Evolutionary conservation across 2,113 vertebrate genomes (phyloP).

Genomic region (Limnothrissa miodon): DNA sequence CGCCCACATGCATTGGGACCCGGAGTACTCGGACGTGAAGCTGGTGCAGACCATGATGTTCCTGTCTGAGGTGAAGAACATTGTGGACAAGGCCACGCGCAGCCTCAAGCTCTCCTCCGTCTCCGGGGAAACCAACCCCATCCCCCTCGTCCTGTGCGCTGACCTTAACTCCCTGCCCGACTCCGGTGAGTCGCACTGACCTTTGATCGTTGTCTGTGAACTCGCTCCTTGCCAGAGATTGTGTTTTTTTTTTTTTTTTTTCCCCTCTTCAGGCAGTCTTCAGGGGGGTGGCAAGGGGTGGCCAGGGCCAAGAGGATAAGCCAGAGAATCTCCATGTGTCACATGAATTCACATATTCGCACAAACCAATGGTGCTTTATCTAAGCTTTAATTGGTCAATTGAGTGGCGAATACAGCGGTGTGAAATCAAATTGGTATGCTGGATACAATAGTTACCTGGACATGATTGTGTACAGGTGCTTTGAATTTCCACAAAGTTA

Average conservation of each 20-base stretch:
- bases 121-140: conserved; percentile 87
- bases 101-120: conserved; percentile 83
- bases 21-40: conserved; percentile 96
- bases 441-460: no score
- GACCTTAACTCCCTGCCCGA: conserved; percentile 98
- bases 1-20: conserved; percentile 99
- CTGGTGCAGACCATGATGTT: conserved; percentile 99
- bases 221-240: neutral
- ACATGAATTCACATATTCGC: no score
- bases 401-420: no score
- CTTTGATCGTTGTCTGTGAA: neutral
- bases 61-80: conserved; percentile 96
- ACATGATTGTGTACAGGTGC: no score
- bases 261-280: neutral
- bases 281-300: no score
- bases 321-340: no score
- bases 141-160: conserved; percentile 94
- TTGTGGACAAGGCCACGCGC: conserved; percentile 95
- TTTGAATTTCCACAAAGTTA: no score
- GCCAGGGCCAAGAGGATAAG: no score
- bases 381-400: no score
- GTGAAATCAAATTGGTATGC: no score
- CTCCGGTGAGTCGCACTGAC: conserved; percentile 77
- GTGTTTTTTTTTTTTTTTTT: no score
- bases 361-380: no score